These are phyloP conservation scores for Aythya baeri DNA, from an alignment of 2,113 vertebrate genomes.

Conservation along the genomic window DNA sequence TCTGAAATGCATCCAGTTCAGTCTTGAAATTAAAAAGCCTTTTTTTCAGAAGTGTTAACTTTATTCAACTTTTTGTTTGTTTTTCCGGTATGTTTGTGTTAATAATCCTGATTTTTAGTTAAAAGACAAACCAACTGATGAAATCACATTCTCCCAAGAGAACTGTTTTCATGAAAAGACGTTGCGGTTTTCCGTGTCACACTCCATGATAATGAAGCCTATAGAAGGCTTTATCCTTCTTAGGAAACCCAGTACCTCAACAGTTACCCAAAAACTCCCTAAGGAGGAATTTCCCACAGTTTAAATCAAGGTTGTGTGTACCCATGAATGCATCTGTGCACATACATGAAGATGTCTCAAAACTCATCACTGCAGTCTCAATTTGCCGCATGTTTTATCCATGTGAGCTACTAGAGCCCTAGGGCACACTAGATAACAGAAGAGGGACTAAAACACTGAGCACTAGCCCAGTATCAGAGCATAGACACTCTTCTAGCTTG, in stretches of 20 bases:
- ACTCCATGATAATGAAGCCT: constrained; percentile 3
- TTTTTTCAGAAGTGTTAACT: background rate
- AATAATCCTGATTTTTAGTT: background rate
- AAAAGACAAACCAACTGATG: background rate
- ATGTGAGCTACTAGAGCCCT: background rate
- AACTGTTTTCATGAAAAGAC: background rate
- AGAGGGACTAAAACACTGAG: background rate
- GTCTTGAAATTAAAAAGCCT: background rate
- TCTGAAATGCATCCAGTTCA: background rate
- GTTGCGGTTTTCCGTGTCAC: background rate
- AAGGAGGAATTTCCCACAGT: background rate
- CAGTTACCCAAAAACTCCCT: background rate
- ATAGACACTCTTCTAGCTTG: background rate
- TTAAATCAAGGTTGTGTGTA: background rate
- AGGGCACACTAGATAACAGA: background rate
- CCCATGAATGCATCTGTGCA: background rate
- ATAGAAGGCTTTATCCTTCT: background rate
- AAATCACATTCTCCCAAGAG: background rate
- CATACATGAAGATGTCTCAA: background rate
- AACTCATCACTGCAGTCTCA: background rate
- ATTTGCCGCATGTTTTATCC: background rate
- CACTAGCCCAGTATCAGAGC: background rate
- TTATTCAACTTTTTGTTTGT: background rate
- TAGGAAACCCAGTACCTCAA: background rate
- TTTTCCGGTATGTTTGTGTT: background rate